Evolutionary conservation across 2,888 invertebrate genomes (phyloP), one percentile per base, ranked within the genome.

Genomic region (Phymatocera aterrima): DNA sequence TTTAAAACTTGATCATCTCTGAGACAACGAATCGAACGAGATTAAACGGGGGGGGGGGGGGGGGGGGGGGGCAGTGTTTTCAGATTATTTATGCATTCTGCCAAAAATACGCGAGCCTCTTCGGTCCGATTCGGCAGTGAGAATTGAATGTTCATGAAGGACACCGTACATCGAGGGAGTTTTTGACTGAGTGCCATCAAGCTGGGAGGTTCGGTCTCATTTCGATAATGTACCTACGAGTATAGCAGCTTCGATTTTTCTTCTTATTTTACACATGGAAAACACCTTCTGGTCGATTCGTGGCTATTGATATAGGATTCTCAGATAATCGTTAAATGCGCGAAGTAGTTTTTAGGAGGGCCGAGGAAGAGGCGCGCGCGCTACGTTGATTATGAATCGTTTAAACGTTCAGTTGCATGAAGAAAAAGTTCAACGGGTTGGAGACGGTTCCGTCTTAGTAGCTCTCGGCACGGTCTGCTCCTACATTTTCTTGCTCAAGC

Each of bases 321-420:
- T 34, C 10, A 5, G 43, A 46, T n/a, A n/a, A n/a, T 68, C 18
- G 68, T 40, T 68, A 12, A 21, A 68, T 28, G 51, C 18, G 6
- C 72, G 21, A 31, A 18, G 51, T 51, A 21, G 51, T 48, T 6
- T 34, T 72, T 51, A 51, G 48, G n/a, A n/a, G n/a, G 31, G 18
- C 18, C n/a, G 34, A 15, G 51, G 28, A 46, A 51, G 31, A 51
- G 51, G 72, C 34, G 34, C 48, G 48, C 43, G 72, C 51, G n/a
- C 48, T 12, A 15, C 18, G 72, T 72, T 72, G 51, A 72, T 72
- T 72, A 72, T 72, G 48, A 72, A 72, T 72, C 72, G 72, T 15
- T 24, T 72, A 72, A 72, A 72, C 51, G 72, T 18, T 72, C 72
- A 51, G 72, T 72, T 68, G 81, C 64, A 79, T 77, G 77, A 80